A percentile compares a stretch with the other conserved stretches of the same genome.
phyloP scores from a whole-genome alignment of 2,113 vertebrate genomes.

The human (Homo sapiens) region DNA sequence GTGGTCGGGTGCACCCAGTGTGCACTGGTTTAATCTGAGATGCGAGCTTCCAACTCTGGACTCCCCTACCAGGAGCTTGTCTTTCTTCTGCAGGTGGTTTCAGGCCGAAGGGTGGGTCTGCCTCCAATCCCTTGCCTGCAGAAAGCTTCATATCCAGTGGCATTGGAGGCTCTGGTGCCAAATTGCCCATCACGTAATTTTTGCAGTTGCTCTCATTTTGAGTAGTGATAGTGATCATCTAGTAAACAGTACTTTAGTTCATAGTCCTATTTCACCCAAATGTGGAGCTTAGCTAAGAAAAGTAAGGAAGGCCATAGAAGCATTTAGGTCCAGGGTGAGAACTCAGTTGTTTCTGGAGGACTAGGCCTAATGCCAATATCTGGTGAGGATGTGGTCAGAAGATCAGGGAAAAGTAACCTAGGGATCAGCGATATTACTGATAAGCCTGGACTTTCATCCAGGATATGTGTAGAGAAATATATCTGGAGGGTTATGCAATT shows the following conservation, averaged over 20 bases:
- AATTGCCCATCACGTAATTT: neutral
- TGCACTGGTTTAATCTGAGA: neutral
- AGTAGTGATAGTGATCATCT: neutral
- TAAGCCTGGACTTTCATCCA: neutral
- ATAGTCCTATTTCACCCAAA: neutral
- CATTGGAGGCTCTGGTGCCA: neutral
- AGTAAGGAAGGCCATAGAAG: neutral
- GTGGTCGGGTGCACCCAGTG: neutral
- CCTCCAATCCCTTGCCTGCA: neutral
- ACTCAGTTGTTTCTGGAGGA: neutral
- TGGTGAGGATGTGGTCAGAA: constrained; percentile 1
- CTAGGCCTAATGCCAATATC: neutral
- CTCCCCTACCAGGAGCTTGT: neutral
- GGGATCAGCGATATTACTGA: neutral
- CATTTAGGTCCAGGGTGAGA: neutral
- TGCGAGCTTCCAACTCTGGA: neutral
- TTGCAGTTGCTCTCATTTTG: neutral
- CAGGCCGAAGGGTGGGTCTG: neutral
- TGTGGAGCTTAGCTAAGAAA: neutral
- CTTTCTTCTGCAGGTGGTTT: neutral
- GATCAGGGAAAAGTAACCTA: neutral
- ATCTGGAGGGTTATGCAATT: neutral
- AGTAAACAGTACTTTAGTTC: neutral
- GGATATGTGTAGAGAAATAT: neutral
- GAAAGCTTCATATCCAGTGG: neutral